Evolutionary conservation across 2,797 vertebrate genomes (phyloP).

Genomic region (Otolemur crassicaudatus): DNA sequence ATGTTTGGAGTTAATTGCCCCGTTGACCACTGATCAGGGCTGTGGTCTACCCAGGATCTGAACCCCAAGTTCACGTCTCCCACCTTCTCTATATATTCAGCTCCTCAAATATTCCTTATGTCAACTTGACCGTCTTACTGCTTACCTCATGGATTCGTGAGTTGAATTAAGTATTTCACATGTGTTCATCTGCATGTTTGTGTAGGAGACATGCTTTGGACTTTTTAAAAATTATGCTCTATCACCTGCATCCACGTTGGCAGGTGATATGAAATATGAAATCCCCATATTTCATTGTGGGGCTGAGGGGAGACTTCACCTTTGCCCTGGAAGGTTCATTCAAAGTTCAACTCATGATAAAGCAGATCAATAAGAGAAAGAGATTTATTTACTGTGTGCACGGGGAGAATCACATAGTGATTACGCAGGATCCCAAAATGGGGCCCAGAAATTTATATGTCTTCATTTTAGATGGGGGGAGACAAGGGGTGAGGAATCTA

Average conservation of each 20-base stretch:
- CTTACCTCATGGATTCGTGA: background rate
- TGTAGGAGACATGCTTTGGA: background rate
- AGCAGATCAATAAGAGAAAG: background rate
- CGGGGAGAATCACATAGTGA: background rate
- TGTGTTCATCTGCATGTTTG: background rate
- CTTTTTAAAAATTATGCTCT: background rate
- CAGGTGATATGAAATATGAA: no score
- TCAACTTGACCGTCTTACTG: no score
- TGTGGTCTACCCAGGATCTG: no score
- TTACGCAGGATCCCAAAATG: background rate
- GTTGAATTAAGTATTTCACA: background rate
- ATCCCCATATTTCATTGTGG: background rate
- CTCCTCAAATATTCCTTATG: background rate
- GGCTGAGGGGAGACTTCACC: background rate
- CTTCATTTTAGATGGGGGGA: background rate
- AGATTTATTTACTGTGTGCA: background rate
- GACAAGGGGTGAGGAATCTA: background rate
- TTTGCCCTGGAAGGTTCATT: background rate
- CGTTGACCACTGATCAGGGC: background rate
- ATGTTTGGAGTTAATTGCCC: background rate
- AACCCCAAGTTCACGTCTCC: background rate
- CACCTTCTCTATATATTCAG: rapidly evolving
- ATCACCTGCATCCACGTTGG: background rate
- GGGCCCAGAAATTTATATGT: background rate
- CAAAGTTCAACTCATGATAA: background rate